Base-by-base conservation (phyloP, 2,113 vertebrate genomes). In the Ophiodon elongatus region DNA sequence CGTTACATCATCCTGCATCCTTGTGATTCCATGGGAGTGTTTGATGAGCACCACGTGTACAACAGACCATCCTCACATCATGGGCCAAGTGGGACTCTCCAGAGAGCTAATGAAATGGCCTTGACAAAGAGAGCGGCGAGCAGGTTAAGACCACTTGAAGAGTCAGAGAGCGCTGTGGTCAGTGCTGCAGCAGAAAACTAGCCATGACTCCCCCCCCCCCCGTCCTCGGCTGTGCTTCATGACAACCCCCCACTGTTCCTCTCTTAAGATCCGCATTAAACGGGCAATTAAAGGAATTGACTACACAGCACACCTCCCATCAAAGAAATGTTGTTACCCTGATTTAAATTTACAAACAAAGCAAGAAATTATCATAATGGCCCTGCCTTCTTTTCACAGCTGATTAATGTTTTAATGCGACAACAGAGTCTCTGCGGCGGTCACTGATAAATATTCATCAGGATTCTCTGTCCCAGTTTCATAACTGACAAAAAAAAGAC, bases 331-430 rank as follows among this genome's bases (percentile, higher is more conserved):
- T 73, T 70, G 47, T 77, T 75, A 68, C 21, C 65, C 73, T 79
- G 70, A 88, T 90, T n/a, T 81, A 88, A 79, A 83, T 0, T 15
- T 67, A 84, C 41, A 79, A 91, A 81, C 56, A 87, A 79, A 78
- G 71, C 57, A 57, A 33, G 50, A 78, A 85, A 87, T 76, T 37
- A 82, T 35, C 60, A 80, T 74, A 72, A 86, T 47, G 64, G 50
- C 65, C 19, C 79, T 33, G 63, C 78, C 76, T 23, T 54, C 41
- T 85, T 67, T 79, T 78, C 76, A 70, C 75, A 82, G 64, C 74
- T 80, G 71, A 89, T 87, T 78, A 72, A 85, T 89, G 23, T 85
- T 82, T 81, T 82, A 82, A 87, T 76, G 57, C 75, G 82, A 80
- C 83, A 87, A 82, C 66, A 35, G 76, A 25, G 52, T 66, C 69